These are phyloP conservation scores for Tigriopus japonicus DNA, from an alignment of 1,140 invertebrate genomes.

Conservation along the genomic window DNA sequence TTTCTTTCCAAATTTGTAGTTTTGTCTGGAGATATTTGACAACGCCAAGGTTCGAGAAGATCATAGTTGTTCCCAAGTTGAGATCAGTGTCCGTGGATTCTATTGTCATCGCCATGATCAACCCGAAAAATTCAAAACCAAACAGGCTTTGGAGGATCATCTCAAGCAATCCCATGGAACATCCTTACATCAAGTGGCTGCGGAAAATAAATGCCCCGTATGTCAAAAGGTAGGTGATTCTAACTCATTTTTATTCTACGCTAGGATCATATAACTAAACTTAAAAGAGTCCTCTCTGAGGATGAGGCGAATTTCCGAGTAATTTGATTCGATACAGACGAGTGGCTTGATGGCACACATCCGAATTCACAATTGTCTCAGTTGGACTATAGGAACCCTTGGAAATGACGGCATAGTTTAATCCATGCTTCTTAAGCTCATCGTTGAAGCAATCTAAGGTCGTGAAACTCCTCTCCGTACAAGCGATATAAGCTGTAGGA, in stretches of 20 bases:
- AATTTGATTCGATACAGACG: conserved; percentile 2
- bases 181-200: no score
- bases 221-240: no score
- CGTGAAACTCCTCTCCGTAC: conserved; percentile 5
- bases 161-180: not conserved
- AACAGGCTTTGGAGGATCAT: not conserved
- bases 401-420: not conserved
- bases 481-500: conserved; percentile 3
- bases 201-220: no score
- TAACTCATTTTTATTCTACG: no score
- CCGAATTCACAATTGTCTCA: conserved; percentile 4
- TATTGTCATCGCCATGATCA: not conserved
- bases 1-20: not conserved
- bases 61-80: not conserved
- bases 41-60: not conserved
- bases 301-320: not conserved
- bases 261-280: no score
- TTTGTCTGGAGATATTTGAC: not conserved
- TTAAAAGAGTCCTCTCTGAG: not conserved
- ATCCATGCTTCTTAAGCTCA: not conserved
- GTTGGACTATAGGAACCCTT: not conserved
- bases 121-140: not conserved
- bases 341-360: not conserved
- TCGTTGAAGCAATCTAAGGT: not conserved
- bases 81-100: not conserved